Evolutionary conservation across 2,113 vertebrate genomes (phyloP).

Genomic region (Spilogale gracilis): DNA sequence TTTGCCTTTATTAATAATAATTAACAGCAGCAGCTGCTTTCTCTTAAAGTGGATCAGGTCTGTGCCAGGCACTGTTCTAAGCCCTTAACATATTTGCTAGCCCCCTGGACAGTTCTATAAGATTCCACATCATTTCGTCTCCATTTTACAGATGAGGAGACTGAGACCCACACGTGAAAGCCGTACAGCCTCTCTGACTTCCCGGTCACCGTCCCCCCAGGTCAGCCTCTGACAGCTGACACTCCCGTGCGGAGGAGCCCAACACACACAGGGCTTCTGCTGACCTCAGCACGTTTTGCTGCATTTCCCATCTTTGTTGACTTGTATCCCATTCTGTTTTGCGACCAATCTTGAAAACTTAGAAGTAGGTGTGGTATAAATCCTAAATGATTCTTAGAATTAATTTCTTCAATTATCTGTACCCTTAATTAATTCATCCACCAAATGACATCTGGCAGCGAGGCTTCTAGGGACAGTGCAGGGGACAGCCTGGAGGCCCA

Average conservation of each 20-base stretch:
- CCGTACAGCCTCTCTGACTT: neutral
- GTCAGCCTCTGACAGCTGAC: too few species aligned
- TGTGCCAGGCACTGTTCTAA: neutral
- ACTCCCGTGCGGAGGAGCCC: neutral
- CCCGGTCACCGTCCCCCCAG: accelerated
- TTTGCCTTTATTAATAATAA: neutral
- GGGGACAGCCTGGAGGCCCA: neutral
- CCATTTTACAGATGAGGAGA: neutral
- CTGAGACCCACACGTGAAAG: neutral
- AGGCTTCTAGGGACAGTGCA: neutral
- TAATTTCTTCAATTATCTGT: neutral
- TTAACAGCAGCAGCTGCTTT: neutral
- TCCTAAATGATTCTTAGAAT: neutral
- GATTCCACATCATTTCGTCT: neutral
- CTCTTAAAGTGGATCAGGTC: neutral
- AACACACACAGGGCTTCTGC: neutral
- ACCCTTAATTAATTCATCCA: neutral
- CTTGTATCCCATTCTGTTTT: neutral
- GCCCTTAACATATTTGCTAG: neutral
- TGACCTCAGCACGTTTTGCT: neutral
- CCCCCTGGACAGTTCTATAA: neutral
- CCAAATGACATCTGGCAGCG: neutral
- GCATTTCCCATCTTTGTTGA: neutral
- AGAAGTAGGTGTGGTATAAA: neutral
- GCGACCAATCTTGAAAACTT: neutral